Base-by-base conservation (phyloP, 2,113 vertebrate species). In the Periophthalmodon schlosseri region DNA sequence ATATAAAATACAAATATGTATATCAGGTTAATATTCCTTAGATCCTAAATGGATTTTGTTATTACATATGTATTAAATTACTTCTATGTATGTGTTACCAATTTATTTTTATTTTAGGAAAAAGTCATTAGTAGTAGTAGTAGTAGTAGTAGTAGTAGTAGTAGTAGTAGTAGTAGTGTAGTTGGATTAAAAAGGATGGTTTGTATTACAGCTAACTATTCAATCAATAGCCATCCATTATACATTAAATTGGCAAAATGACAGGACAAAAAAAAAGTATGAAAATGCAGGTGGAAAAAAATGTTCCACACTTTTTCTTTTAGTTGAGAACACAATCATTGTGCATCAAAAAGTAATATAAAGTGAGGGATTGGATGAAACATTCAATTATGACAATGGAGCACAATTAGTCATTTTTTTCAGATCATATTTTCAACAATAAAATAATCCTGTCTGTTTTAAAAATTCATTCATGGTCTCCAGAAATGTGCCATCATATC, bases 401-500 rank as follows among this genome's bases (percentile, higher is more conserved):
- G 23, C 39, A 44, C 39, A 44, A 44, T 44, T 44, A 44, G 39
- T 44, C 10, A 44, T 44, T 44, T 44, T n/a, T 39, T 60, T 4
- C 49, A 50, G 15, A 15, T 18, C 54, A 10, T 21, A 44, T 44
- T 8, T 44, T 2, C 10, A 44, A 11, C 2, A 11, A 44, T 44
- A 44, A 44, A 10, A 44, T 11, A 44, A 44, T 44, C 0, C 10
- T 11, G 10, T 44, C 10, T 10, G 39, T 44, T 44, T 44, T 44
- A 44, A 44, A 44, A 34, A 28, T 63, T 12, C 69, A 34, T 9
- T 46, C 5, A 73, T 78, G 78, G 15, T 78, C 44, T 47, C 23
- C 77, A 74, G 76, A 76, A 39, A 4, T 69, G 79, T 23, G 47
- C 21, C 23, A 12, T 61, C 75, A 77, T 74, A 44, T 44, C 76